Evolutionary conservation across 2,888 invertebrate genomes (phyloP).

Genomic region (Pedicia rivosa): DNA sequence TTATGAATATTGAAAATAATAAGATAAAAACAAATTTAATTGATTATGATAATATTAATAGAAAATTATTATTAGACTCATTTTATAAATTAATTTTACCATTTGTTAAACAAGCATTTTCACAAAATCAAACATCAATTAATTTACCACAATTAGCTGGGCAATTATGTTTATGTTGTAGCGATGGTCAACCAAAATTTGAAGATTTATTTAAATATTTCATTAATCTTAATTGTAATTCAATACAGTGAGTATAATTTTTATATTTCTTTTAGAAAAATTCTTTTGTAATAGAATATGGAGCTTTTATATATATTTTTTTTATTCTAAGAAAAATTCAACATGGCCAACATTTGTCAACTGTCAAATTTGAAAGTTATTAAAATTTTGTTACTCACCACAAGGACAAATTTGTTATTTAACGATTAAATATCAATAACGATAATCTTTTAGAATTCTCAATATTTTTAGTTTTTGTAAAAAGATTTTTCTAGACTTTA

Average conservation of each 20-base stretch:
- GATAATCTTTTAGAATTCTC: neutral
- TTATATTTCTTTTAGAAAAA: no score
- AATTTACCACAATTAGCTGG: slow-evolving; percentile 22
- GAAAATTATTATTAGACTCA: slow-evolving; percentile 15
- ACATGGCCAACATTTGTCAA: no score
- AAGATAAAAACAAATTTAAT: no score
- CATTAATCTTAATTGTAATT: slow-evolving; percentile 18
- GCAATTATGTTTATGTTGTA: neutral
- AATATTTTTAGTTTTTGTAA: no score
- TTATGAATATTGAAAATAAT: slow-evolving; percentile 16
- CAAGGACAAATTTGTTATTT: no score
- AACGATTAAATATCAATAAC: no score
- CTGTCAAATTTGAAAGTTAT: no score
- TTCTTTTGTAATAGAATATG: no score
- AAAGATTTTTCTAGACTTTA: no score
- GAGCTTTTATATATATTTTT: no score
- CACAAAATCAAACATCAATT: slow-evolving; percentile 17
- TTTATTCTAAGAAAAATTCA: no score
- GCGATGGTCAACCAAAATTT: slow-evolving; percentile 16
- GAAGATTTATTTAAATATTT: slow-evolving; percentile 20
- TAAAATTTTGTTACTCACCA: no score
- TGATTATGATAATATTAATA: neutral
- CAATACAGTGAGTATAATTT: slow-evolving; percentile 16
- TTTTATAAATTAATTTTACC: slow-evolving; percentile 24
- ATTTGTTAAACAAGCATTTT: slow-evolving; percentile 22